A percentile compares a stretch with the other conserved stretches of the same genome.
Conservation (phyloP, 1,140 invertebrate species). For the Dendrolimus kikuchii region DNA sequence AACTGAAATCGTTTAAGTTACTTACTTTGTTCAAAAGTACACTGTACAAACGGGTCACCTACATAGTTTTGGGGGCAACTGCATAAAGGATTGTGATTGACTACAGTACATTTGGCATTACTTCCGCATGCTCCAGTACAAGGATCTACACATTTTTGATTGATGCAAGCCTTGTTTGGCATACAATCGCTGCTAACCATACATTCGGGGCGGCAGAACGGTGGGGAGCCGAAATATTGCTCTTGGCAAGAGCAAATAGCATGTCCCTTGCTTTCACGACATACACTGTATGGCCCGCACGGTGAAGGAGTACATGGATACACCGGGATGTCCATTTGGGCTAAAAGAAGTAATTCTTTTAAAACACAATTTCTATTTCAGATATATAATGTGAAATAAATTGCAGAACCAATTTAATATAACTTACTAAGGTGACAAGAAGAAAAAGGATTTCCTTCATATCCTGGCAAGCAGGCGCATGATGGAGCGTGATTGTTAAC, state of each 20-base stretch:
- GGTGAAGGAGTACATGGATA: slow-evolving; percentile 80
- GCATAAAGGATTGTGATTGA: slow-evolving; percentile 86
- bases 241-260: slow-evolving; percentile 81
- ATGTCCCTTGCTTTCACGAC: slow-evolving; percentile 75
- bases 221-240: slow-evolving; percentile 80
- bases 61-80: slow-evolving; percentile 78
- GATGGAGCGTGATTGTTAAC: slow-evolving; percentile 80
- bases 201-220: slow-evolving; percentile 83
- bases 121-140: slow-evolving; percentile 82
- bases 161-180: slow-evolving; percentile 80
- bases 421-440: slow-evolving; percentile 65
- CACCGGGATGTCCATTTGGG: slow-evolving; percentile 57
- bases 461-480: slow-evolving; percentile 78
- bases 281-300: slow-evolving; percentile 81
- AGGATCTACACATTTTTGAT: slow-evolving; percentile 83
- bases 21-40: slow-evolving; percentile 76
- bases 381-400: slow-evolving; percentile 7
- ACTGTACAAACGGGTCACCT: slow-evolving; percentile 83
- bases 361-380: slow-evolving; percentile 8
- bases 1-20: slow-evolving; percentile 12
- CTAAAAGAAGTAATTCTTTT: slow-evolving; percentile 36
- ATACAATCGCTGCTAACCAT: slow-evolving; percentile 82
- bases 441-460: slow-evolving; percentile 83
- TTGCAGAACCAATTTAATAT: slow-evolving; percentile 2
- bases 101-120: slow-evolving; percentile 81